Percentiles rank a stretch among this genome's conserved stretches.
These are phyloP conservation scores for Drosophila mojavensis DNA, from an alignment of 1,140 invertebrate species.

Conservation along the genomic window DNA sequence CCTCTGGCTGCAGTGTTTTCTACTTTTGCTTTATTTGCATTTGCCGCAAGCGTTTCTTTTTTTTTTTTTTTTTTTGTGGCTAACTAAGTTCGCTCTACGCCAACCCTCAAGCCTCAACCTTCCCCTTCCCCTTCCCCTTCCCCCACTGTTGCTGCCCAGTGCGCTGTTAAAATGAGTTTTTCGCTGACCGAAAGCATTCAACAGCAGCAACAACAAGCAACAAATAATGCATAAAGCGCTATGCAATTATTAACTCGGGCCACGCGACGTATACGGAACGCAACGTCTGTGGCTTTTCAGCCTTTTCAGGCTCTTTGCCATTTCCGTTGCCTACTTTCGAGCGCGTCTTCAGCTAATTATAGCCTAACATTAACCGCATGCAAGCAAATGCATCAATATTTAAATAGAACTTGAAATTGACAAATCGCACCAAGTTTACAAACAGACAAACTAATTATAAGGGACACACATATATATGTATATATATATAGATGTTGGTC, in stretches of 20 bases:
- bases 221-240: slow-evolving; percentile 24
- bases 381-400: slow-evolving; percentile 1
- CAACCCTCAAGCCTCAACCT: not conserved
- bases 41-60: slow-evolving; percentile 40
- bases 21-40: slow-evolving; percentile 50
- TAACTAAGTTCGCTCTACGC: not conserved
- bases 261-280: slow-evolving; percentile 28
- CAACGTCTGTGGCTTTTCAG: slow-evolving; percentile 7
- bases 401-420: not conserved
- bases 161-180: slow-evolving; percentile 39
- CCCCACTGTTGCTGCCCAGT: too few species aligned
- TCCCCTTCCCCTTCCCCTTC: too few species aligned
- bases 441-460: too few species aligned
- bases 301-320: too few species aligned
- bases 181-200: slow-evolving; percentile 16
- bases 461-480: too few species aligned
- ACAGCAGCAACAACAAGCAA: slow-evolving; percentile 13
- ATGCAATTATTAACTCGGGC: slow-evolving; percentile 39
- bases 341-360: not conserved
- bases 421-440: not conserved
- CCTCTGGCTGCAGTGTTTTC: slow-evolving; percentile 30
- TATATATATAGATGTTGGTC: too few species aligned
- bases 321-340: slow-evolving; percentile 14
- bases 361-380: not conserved
- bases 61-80: slow-evolving; percentile 23